Evolutionary conservation across 2,113 vertebrate species (phyloP).

Genomic region (Macroglossus sobrinus): DNA sequence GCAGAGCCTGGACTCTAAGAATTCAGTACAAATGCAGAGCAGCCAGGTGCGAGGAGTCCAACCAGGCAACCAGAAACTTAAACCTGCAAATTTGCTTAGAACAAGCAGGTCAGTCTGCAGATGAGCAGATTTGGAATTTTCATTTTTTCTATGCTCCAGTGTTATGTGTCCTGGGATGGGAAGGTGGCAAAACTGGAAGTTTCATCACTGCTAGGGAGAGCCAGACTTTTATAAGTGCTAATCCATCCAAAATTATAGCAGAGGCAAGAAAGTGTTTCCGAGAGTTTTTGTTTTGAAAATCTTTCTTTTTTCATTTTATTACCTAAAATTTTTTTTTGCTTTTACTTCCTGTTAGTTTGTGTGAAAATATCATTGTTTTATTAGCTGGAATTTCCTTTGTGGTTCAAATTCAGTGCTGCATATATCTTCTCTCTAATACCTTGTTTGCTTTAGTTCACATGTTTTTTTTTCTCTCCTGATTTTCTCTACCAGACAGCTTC

Average conservation of each 20-base stretch:
- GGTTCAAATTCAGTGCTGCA: neutral
- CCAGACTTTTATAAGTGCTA: neutral
- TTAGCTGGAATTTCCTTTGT: constrained; percentile 54
- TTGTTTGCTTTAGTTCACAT: constrained; percentile 36
- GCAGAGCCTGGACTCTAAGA: neutral
- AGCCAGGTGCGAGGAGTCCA: neutral
- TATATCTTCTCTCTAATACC: constrained; percentile 49
- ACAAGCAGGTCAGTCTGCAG: neutral
- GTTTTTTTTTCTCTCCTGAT: constrained; percentile 42
- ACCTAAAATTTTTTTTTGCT: constrained; percentile 41
- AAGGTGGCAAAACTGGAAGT: neutral
- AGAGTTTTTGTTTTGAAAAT: neutral
- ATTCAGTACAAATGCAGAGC: neutral
- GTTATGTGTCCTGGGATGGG: neutral
- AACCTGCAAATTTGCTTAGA: neutral
- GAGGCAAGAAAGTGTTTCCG: neutral
- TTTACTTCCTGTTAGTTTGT: constrained; percentile 20
- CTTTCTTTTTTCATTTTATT: constrained; percentile 16
- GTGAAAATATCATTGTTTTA: constrained; percentile 53
- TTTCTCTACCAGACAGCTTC: constrained; percentile 45
- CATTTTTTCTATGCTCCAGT: neutral
- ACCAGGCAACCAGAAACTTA: neutral
- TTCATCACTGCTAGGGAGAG: neutral
- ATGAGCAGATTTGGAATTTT: neutral
- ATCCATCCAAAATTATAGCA: neutral